Base-by-base conservation (phyloP, 2,888 invertebrate species). In the Drosophila subquinaria region DNA sequence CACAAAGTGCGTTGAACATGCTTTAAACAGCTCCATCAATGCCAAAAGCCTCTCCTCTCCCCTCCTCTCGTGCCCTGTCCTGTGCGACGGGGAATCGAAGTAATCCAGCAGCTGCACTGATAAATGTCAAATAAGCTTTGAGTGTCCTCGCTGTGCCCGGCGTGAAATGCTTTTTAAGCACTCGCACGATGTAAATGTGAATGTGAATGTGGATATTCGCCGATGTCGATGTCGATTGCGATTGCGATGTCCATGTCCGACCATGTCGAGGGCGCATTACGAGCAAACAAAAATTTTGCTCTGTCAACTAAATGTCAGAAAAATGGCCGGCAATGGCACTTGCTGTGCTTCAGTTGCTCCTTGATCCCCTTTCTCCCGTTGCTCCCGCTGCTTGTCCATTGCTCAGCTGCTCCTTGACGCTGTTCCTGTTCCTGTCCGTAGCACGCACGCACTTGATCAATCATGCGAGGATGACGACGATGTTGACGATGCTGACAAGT, bases 241-340 rank as follows among this genome's bases (percentile, higher is more conserved):
- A 56, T 70, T 42, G 42, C 43, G 27, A 47, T 60, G 62, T 43
- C 62, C 61, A 73, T 70, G 69, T 64, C 69, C 53, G 63, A 52
- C 73, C 68, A 59, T 70, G 81, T 84, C 71, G 76, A 79, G 78
- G 67, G 71, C 76, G 74, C 81, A 86, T 83, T 82, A 81, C 82
- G 78, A 74, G 80, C 87, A 87, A 81, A 86, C 83, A 84, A 83
- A 85, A 87, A 76, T 87, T 87, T 77, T 82, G 82, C 82, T 81
- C 81, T 88, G 86, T 88, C 86, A 88, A 88, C 85, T 87, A 87
- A 87, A 87, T 85, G 86, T 87, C 86, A 87, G 86, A 82, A 87
- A 87, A 87, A 88, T 88, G 82, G 81, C 72, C 69, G 77, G 77
- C 79, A 75, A 59, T 78, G 72, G 71, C 60, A 59, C 62, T 62